Evolutionary conservation across 2,113 vertebrate species (phyloP), one percentile per base, ranked within the genome.

Genomic region (Muscicapa adusta): DNA sequence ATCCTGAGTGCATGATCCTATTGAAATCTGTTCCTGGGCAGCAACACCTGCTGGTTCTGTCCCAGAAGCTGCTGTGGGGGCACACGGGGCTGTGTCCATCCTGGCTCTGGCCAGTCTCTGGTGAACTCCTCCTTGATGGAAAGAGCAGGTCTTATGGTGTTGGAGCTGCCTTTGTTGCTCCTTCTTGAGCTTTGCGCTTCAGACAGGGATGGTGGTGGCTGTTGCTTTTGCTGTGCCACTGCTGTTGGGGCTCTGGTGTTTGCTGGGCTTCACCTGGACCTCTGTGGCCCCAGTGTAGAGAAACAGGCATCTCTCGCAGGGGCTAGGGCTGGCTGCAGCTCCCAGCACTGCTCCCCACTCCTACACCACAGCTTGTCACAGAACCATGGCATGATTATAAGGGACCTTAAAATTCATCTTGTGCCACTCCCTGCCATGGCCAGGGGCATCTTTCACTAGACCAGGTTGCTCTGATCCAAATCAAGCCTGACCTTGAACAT

Each of bases 11-110:
- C 12, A 22, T 66, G 86, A 54, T 91, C 58, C 8, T 89, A 43
- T 89, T 96, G 95, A 96, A 84, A 95, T 88, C 78, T 77, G 66
- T 94, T 81, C 70, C 68, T 26, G 33, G 75, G 66, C 38, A 84
- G 85, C 86, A 74, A 65, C 57, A 73, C 74, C 33, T 33, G 67
- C 13, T 19, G 70, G 18, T 9, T 73, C 31, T 89, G 29, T 77
- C 38, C 82, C 43, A 76, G 53, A 89, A 83, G 83, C 60, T 75
- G 62, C 31, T 6, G 3, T 29, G 13, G 72, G 54, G 38, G 22
- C 2, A 14, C 18, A 61, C 54, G 20, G 28, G 7, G 5, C 50
- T 20, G 7, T 34, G 45, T 54, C 62, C 25, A 2, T 56, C 25
- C 65, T 71, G 68, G 15, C 20, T 67, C 15, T 36, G 58, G 13